Evolutionary conservation across 2,888 invertebrate species (phyloP).

Genomic region (Empis livida): DNA sequence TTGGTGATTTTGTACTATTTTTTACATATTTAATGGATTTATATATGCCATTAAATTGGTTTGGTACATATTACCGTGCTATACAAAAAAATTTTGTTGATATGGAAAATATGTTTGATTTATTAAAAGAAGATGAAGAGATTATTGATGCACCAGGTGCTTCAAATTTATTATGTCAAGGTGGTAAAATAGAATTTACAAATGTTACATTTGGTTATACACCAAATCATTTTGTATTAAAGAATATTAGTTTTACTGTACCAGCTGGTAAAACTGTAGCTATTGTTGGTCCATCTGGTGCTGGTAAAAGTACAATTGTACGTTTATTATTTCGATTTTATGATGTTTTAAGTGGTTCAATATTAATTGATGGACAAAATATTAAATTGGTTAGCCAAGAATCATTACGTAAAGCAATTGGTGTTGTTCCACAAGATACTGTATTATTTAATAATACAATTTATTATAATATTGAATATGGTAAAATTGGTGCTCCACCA

Average conservation of each 20-base stretch:
- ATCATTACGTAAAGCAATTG: conserved; percentile 71
- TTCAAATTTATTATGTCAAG: conserved; percentile 43
- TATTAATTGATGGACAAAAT: conserved; percentile 81
- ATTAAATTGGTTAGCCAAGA: conserved; percentile 73
- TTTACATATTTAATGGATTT: conserved; percentile 89
- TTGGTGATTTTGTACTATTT: conserved; percentile 94
- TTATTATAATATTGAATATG: conserved; percentile 91
- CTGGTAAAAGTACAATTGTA: conserved; percentile 94
- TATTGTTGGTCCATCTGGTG: conserved; percentile 77
- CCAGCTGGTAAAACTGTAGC: conserved; percentile 77
- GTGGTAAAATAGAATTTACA: conserved; percentile 72
- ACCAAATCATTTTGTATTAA: conserved; percentile 62
- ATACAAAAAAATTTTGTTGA: conserved; percentile 97
- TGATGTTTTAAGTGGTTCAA: conserved; percentile 78
- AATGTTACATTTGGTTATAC: conserved; percentile 84
- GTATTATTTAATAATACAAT: conserved; percentile 90
- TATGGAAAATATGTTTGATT: conserved; percentile 99
- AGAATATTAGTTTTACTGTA: conserved; percentile 64
- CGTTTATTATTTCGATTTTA: conserved; percentile 91
- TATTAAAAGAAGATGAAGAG: conserved; percentile 78
- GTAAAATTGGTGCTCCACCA: conserved; percentile 60
- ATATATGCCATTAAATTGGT: conserved; percentile 93
- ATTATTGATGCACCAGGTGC: conserved; percentile 74
- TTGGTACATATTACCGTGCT: conserved; percentile 94
- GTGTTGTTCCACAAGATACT: conserved; percentile 95